phyloP scores from a whole-genome alignment of 2,797 vertebrate species.

The Coregonus sp. region DNA sequence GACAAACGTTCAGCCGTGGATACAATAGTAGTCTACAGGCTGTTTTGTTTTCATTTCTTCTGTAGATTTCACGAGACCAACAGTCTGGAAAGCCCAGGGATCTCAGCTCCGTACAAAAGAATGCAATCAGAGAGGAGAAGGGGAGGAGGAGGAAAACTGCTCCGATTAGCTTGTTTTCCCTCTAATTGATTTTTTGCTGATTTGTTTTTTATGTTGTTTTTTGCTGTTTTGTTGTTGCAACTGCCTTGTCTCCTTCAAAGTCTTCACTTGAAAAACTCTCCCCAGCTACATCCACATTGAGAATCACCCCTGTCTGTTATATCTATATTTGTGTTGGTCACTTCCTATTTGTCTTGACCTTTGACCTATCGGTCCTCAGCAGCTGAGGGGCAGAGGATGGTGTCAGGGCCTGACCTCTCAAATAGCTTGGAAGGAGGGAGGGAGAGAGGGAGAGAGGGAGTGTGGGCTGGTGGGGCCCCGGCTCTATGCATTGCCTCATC shows the following conservation, averaged over 20 bases:
- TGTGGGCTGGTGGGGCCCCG: no score
- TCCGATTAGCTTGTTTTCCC: slow-evolving; percentile 33
- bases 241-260: background rate
- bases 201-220: background rate
- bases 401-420: slow-evolving; percentile 20
- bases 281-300: background rate
- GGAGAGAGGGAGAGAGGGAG: background rate
- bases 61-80: slow-evolving; percentile 8
- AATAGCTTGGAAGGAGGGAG: background rate
- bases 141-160: background rate
- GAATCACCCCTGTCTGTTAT: slow-evolving; percentile 25
- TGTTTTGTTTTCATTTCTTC: slow-evolving; percentile 16
- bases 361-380: slow-evolving; percentile 50
- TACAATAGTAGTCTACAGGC: slow-evolving; percentile 35
- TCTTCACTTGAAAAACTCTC: background rate
- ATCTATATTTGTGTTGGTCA: slow-evolving; percentile 58
- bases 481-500: background rate
- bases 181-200: slow-evolving; percentile 22
- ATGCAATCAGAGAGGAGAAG: background rate
- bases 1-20: slow-evolving; percentile 9
- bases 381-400: slow-evolving; percentile 48
- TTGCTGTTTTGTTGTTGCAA: slow-evolving; percentile 39
- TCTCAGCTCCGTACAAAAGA: slow-evolving; percentile 11
- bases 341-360: slow-evolving; percentile 68
- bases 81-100: background rate